Evolutionary conservation across 2,797 vertebrate genomes (phyloP).

Genomic region (Parambassis ranga): DNA sequence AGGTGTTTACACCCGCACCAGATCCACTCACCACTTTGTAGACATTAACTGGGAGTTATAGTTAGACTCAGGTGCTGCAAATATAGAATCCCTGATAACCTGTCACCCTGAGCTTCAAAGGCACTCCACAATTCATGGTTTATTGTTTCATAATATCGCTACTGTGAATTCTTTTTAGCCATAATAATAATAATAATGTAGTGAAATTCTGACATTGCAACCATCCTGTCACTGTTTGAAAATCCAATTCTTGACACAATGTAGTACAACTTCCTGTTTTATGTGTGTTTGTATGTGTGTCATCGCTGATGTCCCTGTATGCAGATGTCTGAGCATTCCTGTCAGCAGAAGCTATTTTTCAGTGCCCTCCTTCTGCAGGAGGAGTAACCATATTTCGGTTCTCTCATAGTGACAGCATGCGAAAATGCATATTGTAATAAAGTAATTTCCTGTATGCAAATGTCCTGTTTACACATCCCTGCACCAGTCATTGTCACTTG

Average conservation of each 20-base stretch:
- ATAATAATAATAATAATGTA: too few relatives aligned
- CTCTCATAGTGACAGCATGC: conserved; percentile 67
- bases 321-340: conserved; percentile 32
- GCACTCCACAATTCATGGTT: too few relatives aligned
- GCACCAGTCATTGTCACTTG: conserved; percentile 73
- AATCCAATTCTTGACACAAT: not conserved
- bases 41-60: too few relatives aligned
- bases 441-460: conserved; percentile 82
- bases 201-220: too few relatives aligned
- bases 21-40: too few relatives aligned
- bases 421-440: conserved; percentile 75
- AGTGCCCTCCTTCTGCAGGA: conserved; percentile 34
- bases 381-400: conserved; percentile 58
- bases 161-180: too few relatives aligned
- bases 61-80: too few relatives aligned
- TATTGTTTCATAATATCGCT: too few relatives aligned
- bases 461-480: conserved; percentile 73
- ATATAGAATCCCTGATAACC: too few relatives aligned
- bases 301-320: not conserved
- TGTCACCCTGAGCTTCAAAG: too few relatives aligned
- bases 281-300: not conserved
- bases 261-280: conserved; percentile 7
- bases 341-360: conserved; percentile 60
- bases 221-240: not conserved
- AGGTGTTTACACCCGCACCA: too few relatives aligned